phyloP scores from a whole-genome alignment of 2,888 invertebrate genomes.

The Stenoptilia bipunctidactyla region DNA sequence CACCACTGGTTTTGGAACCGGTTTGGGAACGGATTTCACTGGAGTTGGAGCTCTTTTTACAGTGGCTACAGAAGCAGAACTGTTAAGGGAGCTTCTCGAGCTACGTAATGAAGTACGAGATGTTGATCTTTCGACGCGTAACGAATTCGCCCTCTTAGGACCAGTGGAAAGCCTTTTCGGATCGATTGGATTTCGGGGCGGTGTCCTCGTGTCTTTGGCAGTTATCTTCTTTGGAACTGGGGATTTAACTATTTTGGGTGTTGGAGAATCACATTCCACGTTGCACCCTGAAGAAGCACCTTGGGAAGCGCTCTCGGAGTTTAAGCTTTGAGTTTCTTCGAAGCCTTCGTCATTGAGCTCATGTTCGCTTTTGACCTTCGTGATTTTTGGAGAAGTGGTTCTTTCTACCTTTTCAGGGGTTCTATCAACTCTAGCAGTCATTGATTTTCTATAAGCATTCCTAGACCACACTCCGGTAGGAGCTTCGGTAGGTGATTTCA shows the following conservation, averaged over 20 bases:
- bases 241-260: conserved; percentile 49
- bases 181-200: conserved; percentile 41
- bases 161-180: conserved; percentile 32
- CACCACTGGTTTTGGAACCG: conserved; percentile 56
- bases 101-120: conserved; percentile 85
- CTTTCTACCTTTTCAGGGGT: conserved; percentile 28
- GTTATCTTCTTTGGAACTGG: conserved; percentile 60
- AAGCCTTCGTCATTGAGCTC: conserved; percentile 91
- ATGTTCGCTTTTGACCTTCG: conserved; percentile 72
- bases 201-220: conserved; percentile 62
- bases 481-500: conserved; percentile 73
- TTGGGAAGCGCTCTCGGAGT: conserved; percentile 88
- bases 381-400: conserved; percentile 56
- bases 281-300: conserved; percentile 85
- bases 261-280: conserved; percentile 72
- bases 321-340: conserved; percentile 89
- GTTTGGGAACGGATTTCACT: conserved; percentile 48
- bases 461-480: conserved; percentile 74
- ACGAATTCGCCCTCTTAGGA: conserved; percentile 46
- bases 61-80: conserved; percentile 83
- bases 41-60: conserved; percentile 77
- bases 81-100: conserved; percentile 86
- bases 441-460: conserved; percentile 49
- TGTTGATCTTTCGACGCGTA: conserved; percentile 80
- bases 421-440: conserved; percentile 35